Conservation (phyloP, 2,113 vertebrate genomes). For the Oriolus oriolus region DNA sequence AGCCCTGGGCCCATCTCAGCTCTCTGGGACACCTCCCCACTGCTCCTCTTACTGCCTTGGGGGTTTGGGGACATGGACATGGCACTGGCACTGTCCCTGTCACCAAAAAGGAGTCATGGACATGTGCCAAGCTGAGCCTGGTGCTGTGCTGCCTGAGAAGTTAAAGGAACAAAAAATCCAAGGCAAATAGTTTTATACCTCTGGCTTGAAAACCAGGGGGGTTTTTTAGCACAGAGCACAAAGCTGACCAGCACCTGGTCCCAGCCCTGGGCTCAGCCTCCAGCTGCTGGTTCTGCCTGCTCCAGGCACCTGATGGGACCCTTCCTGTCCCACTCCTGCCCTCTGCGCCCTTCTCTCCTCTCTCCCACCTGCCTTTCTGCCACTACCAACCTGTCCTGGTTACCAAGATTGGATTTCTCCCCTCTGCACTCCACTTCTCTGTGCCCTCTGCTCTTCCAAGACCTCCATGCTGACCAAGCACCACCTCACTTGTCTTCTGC, state of each 20-base stretch:
- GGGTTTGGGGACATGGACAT: fast-evolving
- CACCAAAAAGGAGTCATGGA: neutral
- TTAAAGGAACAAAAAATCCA: neutral
- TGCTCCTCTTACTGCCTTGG: neutral
- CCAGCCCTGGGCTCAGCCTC: neutral
- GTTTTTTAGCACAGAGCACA: neutral
- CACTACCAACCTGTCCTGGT: fast-evolving
- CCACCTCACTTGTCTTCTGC: neutral
- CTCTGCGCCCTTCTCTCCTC: neutral
- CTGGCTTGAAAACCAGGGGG: neutral
- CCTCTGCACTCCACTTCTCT: neutral
- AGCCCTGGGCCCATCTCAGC: neutral
- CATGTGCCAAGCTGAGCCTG: neutral
- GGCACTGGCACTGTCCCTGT: neutral
- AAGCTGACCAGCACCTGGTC: neutral
- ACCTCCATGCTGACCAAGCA: neutral
- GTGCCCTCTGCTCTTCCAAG: neutral
- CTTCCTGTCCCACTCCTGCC: neutral
- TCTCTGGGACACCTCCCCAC: neutral
- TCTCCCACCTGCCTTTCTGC: neutral
- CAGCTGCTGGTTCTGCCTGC: neutral
- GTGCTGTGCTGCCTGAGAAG: neutral
- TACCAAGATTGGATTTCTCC: neutral
- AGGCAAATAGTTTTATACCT: neutral
- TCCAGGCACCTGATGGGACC: neutral